Base-by-base conservation (phyloP, 2,797 vertebrate species). In the Rousettus madagascariensis region DNA sequence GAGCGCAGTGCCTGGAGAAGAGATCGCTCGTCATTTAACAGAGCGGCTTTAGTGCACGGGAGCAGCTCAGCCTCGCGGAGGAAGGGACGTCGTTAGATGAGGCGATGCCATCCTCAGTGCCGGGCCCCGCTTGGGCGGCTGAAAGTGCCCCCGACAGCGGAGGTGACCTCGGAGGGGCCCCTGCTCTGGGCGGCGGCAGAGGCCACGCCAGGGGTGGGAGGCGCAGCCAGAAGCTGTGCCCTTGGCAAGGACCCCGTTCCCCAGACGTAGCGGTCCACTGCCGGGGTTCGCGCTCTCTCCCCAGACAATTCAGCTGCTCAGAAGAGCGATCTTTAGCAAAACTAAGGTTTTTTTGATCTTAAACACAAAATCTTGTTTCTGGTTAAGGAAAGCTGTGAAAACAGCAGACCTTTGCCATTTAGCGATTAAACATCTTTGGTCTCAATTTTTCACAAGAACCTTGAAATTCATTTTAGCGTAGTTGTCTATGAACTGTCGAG, bases 1-100 rank as follows among this genome's bases (percentile, higher is more conserved):
- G 26, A 43, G 38, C 24, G 3, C 10, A 12, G 1, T 5, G 8
- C 0, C 5, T 0, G 6, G 0, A n/a, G n/a, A 88, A 9, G 33
- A 59, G 49, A 19, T 1, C 59, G 59, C 63, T 11, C 20, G 24
- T 53, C 16, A 1, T n/a, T 63, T 22, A 63, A 61, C 26, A 69
- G 36, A 30, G 51, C 1, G 22, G 43, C 46, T 51, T 84, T 1
- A 22, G 38, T 1, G 4, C 11, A 9, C 20, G 0, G 41, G 28
- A 74, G 57, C 30, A 72, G 22, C 11, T 65, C 30, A 26, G 57
- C n/a, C 22, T 65, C 26, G 4, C 65, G 36, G 46, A 59, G 3
- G 68, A 22, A 41, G 26, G 49, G 5, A 2, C 38, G n/a, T 46
- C 38, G n/a, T 46, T 36, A 28, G 19, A 4, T 10, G 10, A 49